Conservation (phyloP, 2,113 vertebrate genomes). For the Bagarius yarrelli region DNA sequence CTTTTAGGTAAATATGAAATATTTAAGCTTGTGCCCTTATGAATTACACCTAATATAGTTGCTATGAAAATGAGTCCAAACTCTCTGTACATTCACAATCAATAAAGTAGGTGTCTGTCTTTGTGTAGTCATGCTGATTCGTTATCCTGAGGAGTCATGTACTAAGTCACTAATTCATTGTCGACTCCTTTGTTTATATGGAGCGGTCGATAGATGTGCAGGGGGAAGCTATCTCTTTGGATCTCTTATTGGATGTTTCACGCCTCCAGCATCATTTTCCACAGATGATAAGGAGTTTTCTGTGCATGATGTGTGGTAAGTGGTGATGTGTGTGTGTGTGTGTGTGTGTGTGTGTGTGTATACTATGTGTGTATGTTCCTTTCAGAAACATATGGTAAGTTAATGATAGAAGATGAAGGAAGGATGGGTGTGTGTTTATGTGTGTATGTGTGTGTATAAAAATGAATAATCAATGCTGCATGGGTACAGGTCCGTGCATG, state of each 20-base stretch:
- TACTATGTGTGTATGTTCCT: slow-evolving; percentile 13
- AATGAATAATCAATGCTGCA: slow-evolving; percentile 47
- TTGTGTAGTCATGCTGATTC: background rate
- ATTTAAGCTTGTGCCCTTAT: background rate
- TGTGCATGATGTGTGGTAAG: slow-evolving; percentile 37
- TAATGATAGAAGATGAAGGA: slow-evolving; percentile 43
- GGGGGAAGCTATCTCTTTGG: slow-evolving; percentile 60
- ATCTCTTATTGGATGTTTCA: slow-evolving; percentile 63
- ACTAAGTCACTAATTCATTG: slow-evolving; percentile 7
- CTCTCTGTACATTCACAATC: background rate
- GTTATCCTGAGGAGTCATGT: background rate
- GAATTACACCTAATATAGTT: background rate
- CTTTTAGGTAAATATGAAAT: background rate
- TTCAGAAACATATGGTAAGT: slow-evolving; percentile 22
- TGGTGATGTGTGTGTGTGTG: slow-evolving; percentile 12
- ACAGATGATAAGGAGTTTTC: slow-evolving; percentile 19
- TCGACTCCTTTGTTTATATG: slow-evolving; percentile 57
- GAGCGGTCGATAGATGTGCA: slow-evolving; percentile 65
- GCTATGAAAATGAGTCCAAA: background rate
- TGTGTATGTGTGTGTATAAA: background rate
- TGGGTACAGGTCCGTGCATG: background rate
- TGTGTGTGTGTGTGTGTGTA: slow-evolving; percentile 23
- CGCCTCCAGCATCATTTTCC: slow-evolving; percentile 51
- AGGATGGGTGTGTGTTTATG: slow-evolving; percentile 4
- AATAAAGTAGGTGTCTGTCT: background rate